These are phyloP conservation scores for Cyclina sinensis DNA, from an alignment of 1,140 invertebrate genomes.

Conservation along the genomic window DNA sequence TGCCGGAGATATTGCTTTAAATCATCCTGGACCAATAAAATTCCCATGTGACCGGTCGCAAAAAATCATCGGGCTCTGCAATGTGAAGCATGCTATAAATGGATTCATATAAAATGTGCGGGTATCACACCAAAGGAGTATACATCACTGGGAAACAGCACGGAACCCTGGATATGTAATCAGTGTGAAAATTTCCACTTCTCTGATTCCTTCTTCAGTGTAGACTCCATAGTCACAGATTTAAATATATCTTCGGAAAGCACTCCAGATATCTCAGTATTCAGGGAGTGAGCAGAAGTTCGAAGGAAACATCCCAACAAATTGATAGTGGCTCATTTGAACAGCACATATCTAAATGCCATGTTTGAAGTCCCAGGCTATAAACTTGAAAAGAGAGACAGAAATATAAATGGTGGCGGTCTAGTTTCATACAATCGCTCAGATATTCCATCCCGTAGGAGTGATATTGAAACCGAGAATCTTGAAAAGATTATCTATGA, in stretches of 20 bases:
- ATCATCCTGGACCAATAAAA: conserved; percentile 27
- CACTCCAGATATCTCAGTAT: too few species aligned
- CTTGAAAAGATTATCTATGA: conserved; percentile 44
- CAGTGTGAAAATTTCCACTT: too few species aligned
- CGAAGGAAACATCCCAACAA: neutral
- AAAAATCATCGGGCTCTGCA: neutral
- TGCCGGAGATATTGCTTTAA: conserved; percentile 11
- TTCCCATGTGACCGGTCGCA: neutral
- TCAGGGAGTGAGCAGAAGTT: too few species aligned
- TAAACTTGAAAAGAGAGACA: neutral
- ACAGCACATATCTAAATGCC: neutral
- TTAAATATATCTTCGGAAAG: too few species aligned
- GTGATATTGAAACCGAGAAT: neutral
- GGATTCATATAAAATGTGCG: neutral
- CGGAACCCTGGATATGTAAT: neutral
- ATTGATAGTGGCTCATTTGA: neutral
- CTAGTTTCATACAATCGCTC: neutral
- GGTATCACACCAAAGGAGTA: neutral
- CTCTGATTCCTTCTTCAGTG: too few species aligned
- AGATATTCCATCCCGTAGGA: conserved; percentile 19
- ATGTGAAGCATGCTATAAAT: neutral
- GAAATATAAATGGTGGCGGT: conserved; percentile 12
- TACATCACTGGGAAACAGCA: neutral
- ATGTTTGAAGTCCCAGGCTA: conserved; percentile 4
- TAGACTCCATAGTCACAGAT: too few species aligned